Base-by-base conservation (phyloP, 2,113 vertebrate genomes). In the Xyliphius kryptos region DNA sequence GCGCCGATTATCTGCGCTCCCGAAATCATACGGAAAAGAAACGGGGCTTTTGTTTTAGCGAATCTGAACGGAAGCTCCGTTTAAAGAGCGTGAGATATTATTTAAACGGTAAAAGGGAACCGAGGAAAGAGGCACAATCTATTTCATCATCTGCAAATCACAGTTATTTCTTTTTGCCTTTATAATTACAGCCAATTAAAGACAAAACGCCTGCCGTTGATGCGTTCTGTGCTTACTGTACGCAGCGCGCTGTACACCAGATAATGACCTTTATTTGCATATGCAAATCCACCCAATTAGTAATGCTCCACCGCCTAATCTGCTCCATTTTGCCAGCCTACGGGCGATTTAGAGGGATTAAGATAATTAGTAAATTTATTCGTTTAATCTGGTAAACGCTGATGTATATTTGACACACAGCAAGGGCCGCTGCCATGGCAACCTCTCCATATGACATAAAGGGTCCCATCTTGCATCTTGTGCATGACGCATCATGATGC, bases 331-430 rank as follows among this genome's bases (percentile, higher is more conserved):
- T 76, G 74, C 68, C 75, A 78, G 79, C 80, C 81, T 76, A 79
- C 74, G 71, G 75, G 77, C 81, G 47, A 51, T 65, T 77, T 61
- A 11, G 51, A 53, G 67, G 48, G 75, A 79, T 81, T 76, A 74
- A 77, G 74, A 70, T 50, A 75, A 77, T 82, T 79, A 79, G 81
- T 80, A 16, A 79, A 85, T 77, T 74, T 75, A 84, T 77, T 76
- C 75, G 82, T 83, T 83, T 80, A 83, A 82, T 85, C 84, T 85
- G 69, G 71, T 82, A 83, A 84, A 86, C 78, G 85, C 80, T 85
- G 84, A 87, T 82, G 77, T 74, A 84, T 84, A 74, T 76, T 10
- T 19, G 68, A 75, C 71, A 81, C 84, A 83, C 83, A 79, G 74
- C 79, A 76, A 69, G 77, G 72, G 79, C 54, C n/a, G n/a, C n/a